Conservation (phyloP, 1,140 invertebrate genomes). For the Drosophila orosa region DNA sequence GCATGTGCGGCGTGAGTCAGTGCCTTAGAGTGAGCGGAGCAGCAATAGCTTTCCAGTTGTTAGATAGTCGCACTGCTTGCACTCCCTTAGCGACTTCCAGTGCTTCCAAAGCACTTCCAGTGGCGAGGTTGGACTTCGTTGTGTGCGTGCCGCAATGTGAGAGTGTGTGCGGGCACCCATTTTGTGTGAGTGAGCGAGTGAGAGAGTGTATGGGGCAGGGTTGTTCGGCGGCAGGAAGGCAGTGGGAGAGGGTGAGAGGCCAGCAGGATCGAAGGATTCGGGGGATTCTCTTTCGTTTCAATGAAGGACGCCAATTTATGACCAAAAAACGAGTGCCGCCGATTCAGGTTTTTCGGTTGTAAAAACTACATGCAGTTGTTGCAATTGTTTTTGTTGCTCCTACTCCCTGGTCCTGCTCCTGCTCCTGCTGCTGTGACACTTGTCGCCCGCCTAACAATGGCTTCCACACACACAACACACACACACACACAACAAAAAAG, state of each 20-base stretch:
- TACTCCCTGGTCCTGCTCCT: conserved; percentile 12
- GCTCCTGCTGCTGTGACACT: conserved; percentile 38
- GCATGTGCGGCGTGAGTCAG: conserved; percentile 47
- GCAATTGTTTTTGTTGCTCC: conserved; percentile 35
- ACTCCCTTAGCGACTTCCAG: conserved; percentile 48
- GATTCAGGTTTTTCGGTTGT: conserved; percentile 24
- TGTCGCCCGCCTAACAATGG: conserved; percentile 29
- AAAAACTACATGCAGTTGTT: conserved; percentile 48
- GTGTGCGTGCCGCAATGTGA: conserved; percentile 50
- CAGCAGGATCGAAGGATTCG: conserved; percentile 16
- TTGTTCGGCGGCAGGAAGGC: background rate
- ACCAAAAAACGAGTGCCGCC: conserved; percentile 41
- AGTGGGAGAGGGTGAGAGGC: background rate
- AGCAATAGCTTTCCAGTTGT: background rate
- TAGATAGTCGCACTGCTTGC: conserved; percentile 38
- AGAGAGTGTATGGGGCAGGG: background rate
- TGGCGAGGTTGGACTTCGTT: background rate
- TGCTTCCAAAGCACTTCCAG: conserved; percentile 54
- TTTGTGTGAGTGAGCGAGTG: conserved; percentile 60
- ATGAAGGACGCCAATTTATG: conserved; percentile 84
- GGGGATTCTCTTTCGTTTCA: conserved; percentile 57
- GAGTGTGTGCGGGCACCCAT: conserved; percentile 61
- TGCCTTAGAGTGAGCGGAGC: conserved; percentile 41
- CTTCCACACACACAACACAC: background rate
- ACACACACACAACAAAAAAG: conserved; percentile 32